Conservation (phyloP, 2,113 vertebrate species). For the Lophotis ruficrista region DNA sequence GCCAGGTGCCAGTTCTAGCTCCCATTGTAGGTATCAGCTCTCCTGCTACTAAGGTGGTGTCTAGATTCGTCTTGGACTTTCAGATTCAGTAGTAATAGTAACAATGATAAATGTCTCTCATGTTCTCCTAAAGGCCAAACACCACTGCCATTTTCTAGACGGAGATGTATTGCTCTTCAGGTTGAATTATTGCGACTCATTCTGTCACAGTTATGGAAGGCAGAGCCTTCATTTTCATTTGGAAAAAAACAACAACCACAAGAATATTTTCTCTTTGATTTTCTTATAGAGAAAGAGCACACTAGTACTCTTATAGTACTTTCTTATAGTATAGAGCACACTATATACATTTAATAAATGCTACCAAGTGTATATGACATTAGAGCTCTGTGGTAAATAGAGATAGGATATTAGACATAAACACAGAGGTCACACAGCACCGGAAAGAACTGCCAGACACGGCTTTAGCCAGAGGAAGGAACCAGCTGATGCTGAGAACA, state of each 20-base stretch:
- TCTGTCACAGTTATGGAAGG: background rate
- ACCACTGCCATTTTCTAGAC: background rate
- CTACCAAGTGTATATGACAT: background rate
- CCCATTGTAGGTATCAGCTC: background rate
- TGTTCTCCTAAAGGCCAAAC: background rate
- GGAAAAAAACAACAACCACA: too few relatives aligned
- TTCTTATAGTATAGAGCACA: background rate
- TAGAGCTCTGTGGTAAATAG: background rate
- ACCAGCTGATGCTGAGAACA: slow-evolving; percentile 40
- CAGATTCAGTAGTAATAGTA: background rate
- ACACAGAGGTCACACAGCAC: background rate
- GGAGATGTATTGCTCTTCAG: background rate
- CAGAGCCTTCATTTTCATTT: background rate
- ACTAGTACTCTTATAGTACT: too few relatives aligned
- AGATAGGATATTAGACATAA: slow-evolving; percentile 5
- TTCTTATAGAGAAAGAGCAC: too few relatives aligned
- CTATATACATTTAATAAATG: background rate
- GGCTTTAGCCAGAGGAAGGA: background rate
- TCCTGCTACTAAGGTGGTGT: background rate
- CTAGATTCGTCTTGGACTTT: background rate
- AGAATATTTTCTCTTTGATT: background rate
- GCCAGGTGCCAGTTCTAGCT: background rate
- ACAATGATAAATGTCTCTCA: background rate
- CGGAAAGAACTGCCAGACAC: background rate
- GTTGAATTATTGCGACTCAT: background rate